Conservation (phyloP, 2,797 vertebrate species). For the Paramormyrops hopkinsi region DNA sequence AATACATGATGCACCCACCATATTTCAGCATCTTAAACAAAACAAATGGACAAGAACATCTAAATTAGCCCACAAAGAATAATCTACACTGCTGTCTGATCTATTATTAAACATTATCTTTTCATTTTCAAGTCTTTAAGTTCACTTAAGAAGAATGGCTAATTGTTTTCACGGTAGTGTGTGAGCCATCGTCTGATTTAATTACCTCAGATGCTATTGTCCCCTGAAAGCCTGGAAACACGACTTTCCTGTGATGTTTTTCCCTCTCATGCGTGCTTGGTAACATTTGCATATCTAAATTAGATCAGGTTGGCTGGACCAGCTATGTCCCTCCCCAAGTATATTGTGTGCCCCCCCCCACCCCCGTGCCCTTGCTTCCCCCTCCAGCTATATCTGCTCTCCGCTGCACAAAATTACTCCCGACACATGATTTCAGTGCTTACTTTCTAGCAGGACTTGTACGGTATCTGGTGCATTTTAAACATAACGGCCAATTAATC, state of each 20-base stretch:
- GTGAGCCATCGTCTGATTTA: constrained; percentile 43
- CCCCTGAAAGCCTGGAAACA: constrained; percentile 17
- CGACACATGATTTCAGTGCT: not conserved
- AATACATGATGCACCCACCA: not conserved
- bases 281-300: constrained; percentile 89
- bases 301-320: constrained; percentile 69
- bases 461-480: not conserved
- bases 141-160: constrained; percentile 30
- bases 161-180: constrained; percentile 40
- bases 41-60: not conserved
- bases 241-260: constrained; percentile 46
- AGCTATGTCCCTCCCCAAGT: constrained; percentile 47
- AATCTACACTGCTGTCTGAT: not conserved
- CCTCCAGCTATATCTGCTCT: not conserved
- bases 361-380: not conserved
- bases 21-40: not conserved
- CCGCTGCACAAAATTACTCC: not conserved
- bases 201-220: constrained; percentile 38
- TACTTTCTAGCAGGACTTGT: not conserved
- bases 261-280: constrained; percentile 55
- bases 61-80: not conserved
- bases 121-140: constrained; percentile 13
- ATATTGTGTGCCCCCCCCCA: constrained; percentile 33
- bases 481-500: not conserved
- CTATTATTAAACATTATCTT: constrained; percentile 14